Base-by-base conservation (phyloP, 2,888 invertebrate species). In the Himalopsyche tibetana region DNA sequence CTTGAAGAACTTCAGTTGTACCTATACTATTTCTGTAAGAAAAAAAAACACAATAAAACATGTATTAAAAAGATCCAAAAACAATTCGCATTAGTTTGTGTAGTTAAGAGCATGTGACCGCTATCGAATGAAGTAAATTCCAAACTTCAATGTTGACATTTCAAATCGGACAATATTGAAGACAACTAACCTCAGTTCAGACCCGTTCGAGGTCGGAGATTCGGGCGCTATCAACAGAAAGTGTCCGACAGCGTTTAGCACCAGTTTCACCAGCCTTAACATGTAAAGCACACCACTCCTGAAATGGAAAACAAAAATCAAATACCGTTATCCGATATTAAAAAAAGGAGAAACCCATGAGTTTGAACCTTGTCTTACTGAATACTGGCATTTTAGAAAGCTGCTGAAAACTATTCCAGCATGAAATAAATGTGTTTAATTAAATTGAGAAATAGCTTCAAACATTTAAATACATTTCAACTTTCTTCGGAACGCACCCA, bases 241-340 rank as follows among this genome's bases (percentile, higher is more conserved):
- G 90, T 97, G 96, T 12, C 97, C 98, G 88, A 98, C 95, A 11
- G 98, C 96, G 55, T 97, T 97, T 84, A 99, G 93, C 90, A 98
- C 95, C 87, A 99, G 92, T 92, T 99, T 99, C 89, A 97, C 96
- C 89, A 99, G 94, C 90, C 97, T 97, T 90, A 99, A 94, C 89
- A 98, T 96, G 80, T 97, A 96, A 90, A 98, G 94, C 92, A 97
- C 98, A 12, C 98, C 98, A 86, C 97, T 96, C 89, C 97, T 95
- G 92, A 88, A 90, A 89, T 82, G 88, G 56, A 55, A 15, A 83
- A 69, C 17, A 69, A 95, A 90, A 94, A 95, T 5, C 95, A 94
- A 63, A 28, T 51, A 51, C 12, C 51, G 15, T 51, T 51, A 15
- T 15, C 8, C 45, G 2, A 5, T 9, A 9, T 15, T 2, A 15